phyloP scores from a whole-genome alignment of 2,113 vertebrate species.

The Pseudopipra pipra region DNA sequence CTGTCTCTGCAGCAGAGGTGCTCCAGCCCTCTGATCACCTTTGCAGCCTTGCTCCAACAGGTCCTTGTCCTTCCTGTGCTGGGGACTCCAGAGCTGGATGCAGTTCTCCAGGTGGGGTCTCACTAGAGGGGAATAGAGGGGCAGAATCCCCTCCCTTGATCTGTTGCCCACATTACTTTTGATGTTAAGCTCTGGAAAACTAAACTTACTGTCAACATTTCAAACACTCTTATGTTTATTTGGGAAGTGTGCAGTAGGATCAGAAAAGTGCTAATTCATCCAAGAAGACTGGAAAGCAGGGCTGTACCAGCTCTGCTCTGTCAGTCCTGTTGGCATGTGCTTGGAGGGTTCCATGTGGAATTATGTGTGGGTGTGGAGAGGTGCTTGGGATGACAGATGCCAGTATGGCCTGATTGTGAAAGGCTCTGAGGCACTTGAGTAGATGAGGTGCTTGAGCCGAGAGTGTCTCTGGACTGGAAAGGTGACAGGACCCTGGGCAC shows the following conservation, averaged over 20 bases:
- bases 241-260: neutral
- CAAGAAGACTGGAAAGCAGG: neutral
- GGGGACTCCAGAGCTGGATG: fast-evolving
- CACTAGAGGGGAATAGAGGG: neutral
- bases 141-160: neutral
- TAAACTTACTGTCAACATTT: neutral
- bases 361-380: neutral
- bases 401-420: neutral
- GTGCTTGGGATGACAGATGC: neutral
- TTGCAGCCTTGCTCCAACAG: neutral
- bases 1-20: neutral
- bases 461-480: neutral
- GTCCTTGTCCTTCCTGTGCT: neutral
- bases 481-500: neutral
- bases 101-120: neutral
- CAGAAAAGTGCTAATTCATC: neutral
- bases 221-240: fast-evolving
- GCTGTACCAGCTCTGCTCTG: neutral
- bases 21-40: neutral
- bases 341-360: neutral
- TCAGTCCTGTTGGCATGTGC: fast-evolving
- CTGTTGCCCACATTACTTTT: neutral
- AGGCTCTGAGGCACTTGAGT: neutral
- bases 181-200: neutral
- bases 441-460: neutral